A percentile compares a stretch with the other conserved stretches of the same genome.
phyloP scores from a whole-genome alignment of 2,888 invertebrate genomes.

The Julus scanicus region DNA sequence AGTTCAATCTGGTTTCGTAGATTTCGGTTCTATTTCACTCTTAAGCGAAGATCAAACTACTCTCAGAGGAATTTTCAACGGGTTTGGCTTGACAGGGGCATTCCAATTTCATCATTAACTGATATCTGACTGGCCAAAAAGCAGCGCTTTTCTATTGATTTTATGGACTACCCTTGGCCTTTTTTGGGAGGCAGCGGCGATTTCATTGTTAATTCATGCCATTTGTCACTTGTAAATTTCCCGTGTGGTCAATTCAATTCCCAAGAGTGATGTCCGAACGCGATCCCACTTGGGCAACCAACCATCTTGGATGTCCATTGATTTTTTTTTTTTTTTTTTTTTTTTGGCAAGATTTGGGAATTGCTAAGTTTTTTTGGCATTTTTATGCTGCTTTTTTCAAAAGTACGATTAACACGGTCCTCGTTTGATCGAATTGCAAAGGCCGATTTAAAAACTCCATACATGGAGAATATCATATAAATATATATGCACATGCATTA shows the following conservation, averaged over 20 bases:
- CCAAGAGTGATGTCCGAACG: neutral
- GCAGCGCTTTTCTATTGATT: neutral
- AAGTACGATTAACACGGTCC: no score
- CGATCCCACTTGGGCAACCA: no score
- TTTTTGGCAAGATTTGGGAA: neutral
- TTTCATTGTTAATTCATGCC: neutral
- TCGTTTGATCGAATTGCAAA: no score
- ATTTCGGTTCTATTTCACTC: neutral
- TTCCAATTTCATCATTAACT: no score
- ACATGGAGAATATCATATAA: no score
- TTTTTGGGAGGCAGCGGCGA: neutral
- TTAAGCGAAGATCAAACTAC: slow-evolving; percentile 2
- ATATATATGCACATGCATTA: no score
- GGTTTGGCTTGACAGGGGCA: neutral
- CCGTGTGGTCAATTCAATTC: slow-evolving; percentile 16
- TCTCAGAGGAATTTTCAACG: neutral
- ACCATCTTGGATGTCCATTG: neutral
- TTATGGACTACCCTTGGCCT: neutral
- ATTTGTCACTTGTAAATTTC: neutral
- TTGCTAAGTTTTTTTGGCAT: no score
- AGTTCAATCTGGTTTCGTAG: neutral
- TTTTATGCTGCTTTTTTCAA: no score
- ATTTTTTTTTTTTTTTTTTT: neutral
- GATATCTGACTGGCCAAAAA: neutral
- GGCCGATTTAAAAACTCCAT: no score